These are phyloP conservation scores for Hirtodrosophila alboralis DNA, from an alignment of 2,888 invertebrate species.

Conservation along the genomic window DNA sequence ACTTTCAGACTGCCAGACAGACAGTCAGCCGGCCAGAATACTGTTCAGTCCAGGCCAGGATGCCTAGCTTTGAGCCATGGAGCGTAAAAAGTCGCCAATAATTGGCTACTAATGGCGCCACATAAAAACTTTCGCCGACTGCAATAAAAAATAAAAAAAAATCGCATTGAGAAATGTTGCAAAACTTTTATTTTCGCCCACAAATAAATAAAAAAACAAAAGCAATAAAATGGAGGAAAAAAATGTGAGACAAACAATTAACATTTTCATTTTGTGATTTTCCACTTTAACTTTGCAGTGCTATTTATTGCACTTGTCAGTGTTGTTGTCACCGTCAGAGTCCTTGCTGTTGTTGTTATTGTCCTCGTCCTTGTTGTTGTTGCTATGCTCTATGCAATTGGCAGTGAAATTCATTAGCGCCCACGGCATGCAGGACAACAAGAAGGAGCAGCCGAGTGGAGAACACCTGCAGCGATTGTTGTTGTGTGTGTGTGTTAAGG, in stretches of 20 bases:
- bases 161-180: conserved; percentile 53
- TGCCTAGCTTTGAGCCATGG: conserved; percentile 23
- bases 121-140: conserved; percentile 73
- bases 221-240: conserved; percentile 13
- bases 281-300: conserved; percentile 57
- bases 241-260: conserved; percentile 64
- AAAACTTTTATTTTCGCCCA: conserved; percentile 45
- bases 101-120: conserved; percentile 75
- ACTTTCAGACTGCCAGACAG: conserved; percentile 11
- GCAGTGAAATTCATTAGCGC: conserved; percentile 67
- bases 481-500: conserved; percentile 33
- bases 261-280: conserved; percentile 78
- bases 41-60: background rate
- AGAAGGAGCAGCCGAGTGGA: background rate
- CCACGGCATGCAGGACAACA: conserved; percentile 20
- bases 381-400: conserved; percentile 39
- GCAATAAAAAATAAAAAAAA: conserved; percentile 59
- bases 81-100: conserved; percentile 75
- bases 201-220: conserved; percentile 22
- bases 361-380: conserved; percentile 6
- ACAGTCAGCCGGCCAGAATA: background rate
- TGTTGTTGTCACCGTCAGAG: conserved; percentile 24
- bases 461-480: conserved; percentile 50
- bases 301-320: conserved; percentile 64
- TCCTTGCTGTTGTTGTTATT: conserved; percentile 2